phyloP scores from a whole-genome alignment of 2,113 vertebrate species.

The Gallinago media region DNA sequence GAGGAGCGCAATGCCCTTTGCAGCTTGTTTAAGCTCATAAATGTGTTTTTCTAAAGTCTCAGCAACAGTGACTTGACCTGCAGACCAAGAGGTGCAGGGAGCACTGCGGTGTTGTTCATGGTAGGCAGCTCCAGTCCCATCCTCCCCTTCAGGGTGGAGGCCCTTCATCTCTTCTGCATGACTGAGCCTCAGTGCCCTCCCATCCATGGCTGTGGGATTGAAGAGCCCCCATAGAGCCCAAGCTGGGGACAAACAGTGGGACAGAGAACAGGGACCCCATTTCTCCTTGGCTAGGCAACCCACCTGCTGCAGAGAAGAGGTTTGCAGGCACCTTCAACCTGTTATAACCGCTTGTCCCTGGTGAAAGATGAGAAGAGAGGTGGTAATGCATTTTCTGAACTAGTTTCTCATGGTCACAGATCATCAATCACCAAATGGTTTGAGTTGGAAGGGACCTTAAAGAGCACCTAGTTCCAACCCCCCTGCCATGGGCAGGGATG shows the following conservation, averaged over 20 bases:
- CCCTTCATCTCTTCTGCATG: neutral
- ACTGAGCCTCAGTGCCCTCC: neutral
- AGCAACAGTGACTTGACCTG: neutral
- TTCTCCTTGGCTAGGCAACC: neutral
- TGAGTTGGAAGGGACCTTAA: neutral
- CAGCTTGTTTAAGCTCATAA: neutral
- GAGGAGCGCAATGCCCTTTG: neutral
- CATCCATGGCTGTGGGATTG: neutral
- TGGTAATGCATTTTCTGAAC: neutral
- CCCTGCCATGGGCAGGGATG: neutral
- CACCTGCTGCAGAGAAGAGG: neutral
- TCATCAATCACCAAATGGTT: neutral
- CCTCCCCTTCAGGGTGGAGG: neutral
- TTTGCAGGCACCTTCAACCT: neutral
- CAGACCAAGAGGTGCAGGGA: neutral
- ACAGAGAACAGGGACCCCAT: neutral
- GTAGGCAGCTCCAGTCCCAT: neutral
- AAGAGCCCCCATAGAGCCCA: neutral
- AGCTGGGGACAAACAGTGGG: neutral
- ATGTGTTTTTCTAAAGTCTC: neutral
- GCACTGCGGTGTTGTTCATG: accelerated
- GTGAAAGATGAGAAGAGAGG: neutral
- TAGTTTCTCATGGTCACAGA: neutral
- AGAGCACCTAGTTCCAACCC: neutral
- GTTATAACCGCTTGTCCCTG: neutral